Percentiles rank a stretch among this genome's conserved stretches.
These are phyloP conservation scores for Echiichthys vipera DNA, from an alignment of 2,797 vertebrate species.

Conservation along the genomic window DNA sequence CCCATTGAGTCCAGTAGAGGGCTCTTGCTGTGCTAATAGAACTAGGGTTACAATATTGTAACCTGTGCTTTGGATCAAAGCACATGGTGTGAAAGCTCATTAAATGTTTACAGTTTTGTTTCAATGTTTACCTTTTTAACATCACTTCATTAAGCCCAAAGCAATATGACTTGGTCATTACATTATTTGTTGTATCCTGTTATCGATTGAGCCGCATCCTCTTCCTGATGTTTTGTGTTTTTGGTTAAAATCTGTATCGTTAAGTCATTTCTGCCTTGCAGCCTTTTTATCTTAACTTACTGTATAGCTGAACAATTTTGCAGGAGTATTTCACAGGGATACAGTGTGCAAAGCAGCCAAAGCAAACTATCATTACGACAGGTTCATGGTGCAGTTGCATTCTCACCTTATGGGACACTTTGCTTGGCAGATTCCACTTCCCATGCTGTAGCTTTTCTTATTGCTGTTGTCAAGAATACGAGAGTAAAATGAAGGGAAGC, in stretches of 20 bases:
- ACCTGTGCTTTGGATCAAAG: too few species aligned
- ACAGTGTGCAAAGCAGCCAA: slow-evolving; percentile 16
- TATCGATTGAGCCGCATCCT: slow-evolving; percentile 1
- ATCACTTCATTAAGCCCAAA: slow-evolving; percentile 2
- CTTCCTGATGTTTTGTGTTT: slow-evolving; percentile 3
- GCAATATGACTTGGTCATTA: slow-evolving; percentile 17
- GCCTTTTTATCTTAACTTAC: slow-evolving; percentile 14
- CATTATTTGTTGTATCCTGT: slow-evolving; percentile 1
- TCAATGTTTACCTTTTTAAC: slow-evolving; percentile 17
- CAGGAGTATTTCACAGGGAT: neutral
- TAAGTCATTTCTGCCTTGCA: slow-evolving; percentile 10
- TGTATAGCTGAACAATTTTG: neutral
- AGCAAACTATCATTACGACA: slow-evolving; percentile 28
- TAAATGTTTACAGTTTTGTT: neutral
- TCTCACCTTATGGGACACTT: slow-evolving; percentile 47
- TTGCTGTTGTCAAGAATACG: slow-evolving; percentile 69
- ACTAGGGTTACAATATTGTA: too few species aligned
- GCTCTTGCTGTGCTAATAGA: too few species aligned
- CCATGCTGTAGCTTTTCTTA: slow-evolving; percentile 59
- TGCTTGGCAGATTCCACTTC: slow-evolving; percentile 47
- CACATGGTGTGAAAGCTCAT: too few species aligned
- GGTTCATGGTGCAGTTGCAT: slow-evolving; percentile 16
- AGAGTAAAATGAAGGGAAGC: slow-evolving; percentile 64
- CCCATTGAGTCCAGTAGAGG: too few species aligned
- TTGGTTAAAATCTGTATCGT: slow-evolving; percentile 8